Percentiles rank a stretch among this genome's conserved stretches.
Evolutionary conservation across 1,140 invertebrate species (phyloP).

Genomic region (Cydia amplana): DNA sequence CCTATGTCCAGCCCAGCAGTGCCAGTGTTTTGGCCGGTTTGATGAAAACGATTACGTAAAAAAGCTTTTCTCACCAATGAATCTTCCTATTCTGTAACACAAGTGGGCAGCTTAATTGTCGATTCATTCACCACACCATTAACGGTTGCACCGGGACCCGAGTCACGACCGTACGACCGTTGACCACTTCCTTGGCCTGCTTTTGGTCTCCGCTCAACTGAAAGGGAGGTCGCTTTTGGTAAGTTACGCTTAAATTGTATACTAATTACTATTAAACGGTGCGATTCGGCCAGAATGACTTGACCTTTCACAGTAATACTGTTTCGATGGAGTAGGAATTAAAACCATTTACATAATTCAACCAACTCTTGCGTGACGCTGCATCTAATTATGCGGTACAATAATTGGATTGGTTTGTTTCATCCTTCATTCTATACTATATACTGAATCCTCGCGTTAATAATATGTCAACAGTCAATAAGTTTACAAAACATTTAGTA

Average conservation of each 20-base stretch:
- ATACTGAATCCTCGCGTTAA: not conserved
- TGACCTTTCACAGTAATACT: not conserved
- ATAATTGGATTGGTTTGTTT: not conserved
- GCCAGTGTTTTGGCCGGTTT: not conserved
- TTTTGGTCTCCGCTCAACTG: slow-evolving; percentile 23
- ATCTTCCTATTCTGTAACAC: not conserved
- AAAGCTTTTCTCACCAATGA: not conserved
- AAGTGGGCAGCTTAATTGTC: slow-evolving; percentile 9
- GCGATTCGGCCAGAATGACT: not conserved
- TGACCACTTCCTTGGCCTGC: slow-evolving; percentile 31
- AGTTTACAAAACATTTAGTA: not conserved
- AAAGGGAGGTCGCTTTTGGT: slow-evolving; percentile 29
- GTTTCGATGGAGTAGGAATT: not conserved
- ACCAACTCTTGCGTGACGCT: not conserved
- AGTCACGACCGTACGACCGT: slow-evolving; percentile 25
- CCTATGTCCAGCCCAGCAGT: not conserved
- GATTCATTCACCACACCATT: slow-evolving; percentile 2
- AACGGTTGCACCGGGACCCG: slow-evolving; percentile 17
- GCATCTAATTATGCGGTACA: not conserved
- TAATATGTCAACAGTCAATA: not conserved
- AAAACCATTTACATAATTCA: not conserved
- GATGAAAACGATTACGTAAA: not conserved
- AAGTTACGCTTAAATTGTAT: slow-evolving; percentile 28
- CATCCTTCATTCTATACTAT: not conserved
- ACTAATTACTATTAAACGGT: slow-evolving; percentile 26